Evolutionary conservation across 2,888 invertebrate genomes (phyloP).

Genomic region (Stictocephala bisonia): DNA sequence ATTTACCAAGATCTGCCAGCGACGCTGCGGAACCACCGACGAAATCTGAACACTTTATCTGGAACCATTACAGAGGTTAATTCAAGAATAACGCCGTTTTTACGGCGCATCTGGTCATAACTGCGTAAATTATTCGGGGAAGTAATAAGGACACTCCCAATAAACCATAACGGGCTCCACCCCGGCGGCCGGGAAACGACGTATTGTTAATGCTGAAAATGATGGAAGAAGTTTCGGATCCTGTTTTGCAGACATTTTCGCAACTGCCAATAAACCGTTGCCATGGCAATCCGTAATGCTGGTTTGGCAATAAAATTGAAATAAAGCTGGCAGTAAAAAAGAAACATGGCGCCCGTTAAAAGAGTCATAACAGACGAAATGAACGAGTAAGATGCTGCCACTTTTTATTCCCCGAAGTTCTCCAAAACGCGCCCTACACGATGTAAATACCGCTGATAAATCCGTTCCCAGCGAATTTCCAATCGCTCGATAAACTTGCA

Average conservation of each 20-base stretch:
- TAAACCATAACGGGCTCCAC: background rate
- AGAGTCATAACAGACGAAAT: slow-evolving; percentile 44
- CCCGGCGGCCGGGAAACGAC: slow-evolving; percentile 21
- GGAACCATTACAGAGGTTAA: slow-evolving; percentile 32
- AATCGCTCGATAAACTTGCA: slow-evolving; percentile 25
- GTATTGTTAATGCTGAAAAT: slow-evolving; percentile 33
- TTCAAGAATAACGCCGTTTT: slow-evolving; percentile 12
- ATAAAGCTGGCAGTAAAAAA: slow-evolving; percentile 38
- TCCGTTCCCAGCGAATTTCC: slow-evolving; percentile 20
- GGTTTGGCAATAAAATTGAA: slow-evolving; percentile 42
- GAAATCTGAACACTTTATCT: background rate
- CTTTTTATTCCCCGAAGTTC: slow-evolving; percentile 41
- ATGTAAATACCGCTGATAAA: slow-evolving; percentile 38
- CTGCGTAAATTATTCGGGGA: background rate
- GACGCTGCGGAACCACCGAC: too few species aligned
- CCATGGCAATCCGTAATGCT: slow-evolving; percentile 41
- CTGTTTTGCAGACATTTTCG: slow-evolving; percentile 43
- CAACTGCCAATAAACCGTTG: slow-evolving; percentile 37
- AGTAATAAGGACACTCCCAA: slow-evolving; percentile 30
- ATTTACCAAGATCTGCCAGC: too few species aligned
- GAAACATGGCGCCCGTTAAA: slow-evolving; percentile 44
- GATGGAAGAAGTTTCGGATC: slow-evolving; percentile 39
- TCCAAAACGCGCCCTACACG: slow-evolving; percentile 39
- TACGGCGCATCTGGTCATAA: background rate
- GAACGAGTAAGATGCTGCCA: slow-evolving; percentile 47